Conservation (phyloP, 1,140 invertebrate species). For the Drosophila ambigua region DNA sequence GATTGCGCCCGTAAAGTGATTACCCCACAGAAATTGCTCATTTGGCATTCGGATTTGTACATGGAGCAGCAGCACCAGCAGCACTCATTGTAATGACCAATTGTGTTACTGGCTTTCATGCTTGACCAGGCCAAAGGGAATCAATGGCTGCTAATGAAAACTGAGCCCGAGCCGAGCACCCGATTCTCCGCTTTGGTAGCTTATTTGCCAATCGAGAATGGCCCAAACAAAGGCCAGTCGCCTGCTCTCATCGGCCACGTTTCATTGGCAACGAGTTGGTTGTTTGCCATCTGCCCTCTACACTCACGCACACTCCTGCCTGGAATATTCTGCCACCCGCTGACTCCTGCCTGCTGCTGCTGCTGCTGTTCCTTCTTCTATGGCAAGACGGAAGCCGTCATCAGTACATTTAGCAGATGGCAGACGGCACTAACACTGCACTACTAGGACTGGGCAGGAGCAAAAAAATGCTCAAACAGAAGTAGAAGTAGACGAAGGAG, state of each 20-base stretch:
- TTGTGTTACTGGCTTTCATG: constrained; percentile 37
- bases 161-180: constrained; percentile 27
- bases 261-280: constrained; percentile 67
- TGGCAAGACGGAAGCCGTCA: constrained; percentile 43
- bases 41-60: constrained; percentile 32
- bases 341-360: neutral
- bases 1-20: constrained; percentile 25
- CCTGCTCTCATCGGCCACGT: constrained; percentile 61
- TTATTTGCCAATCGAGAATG: constrained; percentile 52
- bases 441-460: constrained; percentile 15
- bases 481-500: constrained; percentile 45
- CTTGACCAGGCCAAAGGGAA: constrained; percentile 28
- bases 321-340: no score
- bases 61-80: neutral
- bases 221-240: constrained; percentile 47
- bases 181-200: constrained; percentile 31
- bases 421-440: constrained; percentile 49
- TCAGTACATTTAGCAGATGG: constrained; percentile 74
- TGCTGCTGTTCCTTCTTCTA: constrained; percentile 8
- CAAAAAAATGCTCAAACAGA: constrained; percentile 38
- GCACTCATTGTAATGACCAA: constrained; percentile 39
- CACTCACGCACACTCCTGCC: neutral
- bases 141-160: constrained; percentile 62
- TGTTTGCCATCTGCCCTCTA: constrained; percentile 46
- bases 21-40: constrained; percentile 31